These are phyloP conservation scores for Arion vulgaris DNA, from an alignment of 1,140 invertebrate species.

Conservation along the genomic window DNA sequence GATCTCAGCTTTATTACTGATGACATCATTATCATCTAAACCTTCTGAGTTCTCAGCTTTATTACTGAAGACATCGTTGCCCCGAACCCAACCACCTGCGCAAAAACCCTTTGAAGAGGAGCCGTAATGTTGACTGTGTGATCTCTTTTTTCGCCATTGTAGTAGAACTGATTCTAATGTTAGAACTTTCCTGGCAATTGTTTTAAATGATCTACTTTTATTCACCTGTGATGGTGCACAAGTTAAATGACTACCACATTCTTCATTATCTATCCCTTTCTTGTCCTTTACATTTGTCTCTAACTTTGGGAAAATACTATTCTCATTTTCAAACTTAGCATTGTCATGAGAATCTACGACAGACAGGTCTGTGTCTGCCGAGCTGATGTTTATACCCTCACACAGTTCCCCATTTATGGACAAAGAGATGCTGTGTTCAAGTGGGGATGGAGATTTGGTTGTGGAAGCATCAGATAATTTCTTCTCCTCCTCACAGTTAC, in stretches of 20 bases:
- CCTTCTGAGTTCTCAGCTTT: neutral
- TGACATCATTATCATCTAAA: neutral
- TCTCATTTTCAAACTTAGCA: slow-evolving; percentile 67
- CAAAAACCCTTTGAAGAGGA: slow-evolving; percentile 64
- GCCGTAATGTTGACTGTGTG: slow-evolving; percentile 59
- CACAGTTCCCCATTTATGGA: slow-evolving; percentile 70
- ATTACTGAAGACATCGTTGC: neutral
- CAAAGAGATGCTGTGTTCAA: slow-evolving; percentile 53
- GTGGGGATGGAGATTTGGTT: neutral
- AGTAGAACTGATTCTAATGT: slow-evolving; percentile 56
- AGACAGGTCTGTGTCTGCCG: slow-evolving; percentile 47
- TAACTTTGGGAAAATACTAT: slow-evolving; percentile 61
- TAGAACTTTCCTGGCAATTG: slow-evolving; percentile 55
- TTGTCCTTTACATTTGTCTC: slow-evolving; percentile 54
- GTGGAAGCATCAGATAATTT: slow-evolving; percentile 24
- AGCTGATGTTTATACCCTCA: neutral
- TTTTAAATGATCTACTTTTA: slow-evolving; percentile 55
- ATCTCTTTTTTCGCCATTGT: slow-evolving; percentile 53
- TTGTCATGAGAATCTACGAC: slow-evolving; percentile 70
- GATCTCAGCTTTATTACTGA: neutral
- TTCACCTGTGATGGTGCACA: neutral
- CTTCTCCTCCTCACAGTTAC: slow-evolving; percentile 48
- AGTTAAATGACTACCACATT: neutral
- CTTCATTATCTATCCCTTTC: slow-evolving; percentile 19
- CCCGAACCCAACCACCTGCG: slow-evolving; percentile 39